Evolutionary conservation across 1,140 invertebrate genomes (phyloP), one percentile per base, ranked within the genome.

Genomic region (Drosophila suzukii): DNA sequence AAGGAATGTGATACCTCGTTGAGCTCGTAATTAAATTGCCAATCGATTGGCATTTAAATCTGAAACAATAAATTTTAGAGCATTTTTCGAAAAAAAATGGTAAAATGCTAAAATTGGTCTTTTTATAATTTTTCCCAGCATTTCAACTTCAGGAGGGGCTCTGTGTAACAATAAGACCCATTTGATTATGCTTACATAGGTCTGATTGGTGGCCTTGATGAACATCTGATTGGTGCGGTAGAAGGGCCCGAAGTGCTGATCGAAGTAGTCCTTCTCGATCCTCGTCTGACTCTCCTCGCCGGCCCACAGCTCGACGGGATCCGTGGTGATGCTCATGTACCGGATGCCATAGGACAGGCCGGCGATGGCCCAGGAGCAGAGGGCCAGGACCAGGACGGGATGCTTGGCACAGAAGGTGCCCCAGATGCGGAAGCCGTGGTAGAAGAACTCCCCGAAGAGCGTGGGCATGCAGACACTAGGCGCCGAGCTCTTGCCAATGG

Each of bases 301-400:
- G 4, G 97, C 97, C 98, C 98, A 99, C 43, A 99, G 93, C 88
- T 98, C 95, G 0, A 98, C 95, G 0, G 98, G 98, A 91, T 98
- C 95, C 0, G 97, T 96, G 4, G 95, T 97, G 0, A 98, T 93
- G 54, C 94, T 91, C 34, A 98, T 93, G 56, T 93, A 93, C 0
- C 92, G 55, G 15, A 96, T 93, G 24, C 98, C 98, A 67, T 94
- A 94, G 4, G 94, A 93, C 46, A 97, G 91, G 0, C 91, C 94
- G 27, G 94, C 85, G 51, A 93, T 93, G 13, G 96, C 71, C 81
- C 94, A 94, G 0, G 95, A 92, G 38, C 93, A 93, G 5, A 95
- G 47, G 67, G 94, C 93, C 8, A 98, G 91, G 1, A 96, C 93
- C 7, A 95, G 49, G 7, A 94, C 76, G 1, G 96, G 95, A 82